phyloP scores from a whole-genome alignment of 30 jellyfish, hydroid and myxozoan genomes.

The Mastigias papua region DNA sequence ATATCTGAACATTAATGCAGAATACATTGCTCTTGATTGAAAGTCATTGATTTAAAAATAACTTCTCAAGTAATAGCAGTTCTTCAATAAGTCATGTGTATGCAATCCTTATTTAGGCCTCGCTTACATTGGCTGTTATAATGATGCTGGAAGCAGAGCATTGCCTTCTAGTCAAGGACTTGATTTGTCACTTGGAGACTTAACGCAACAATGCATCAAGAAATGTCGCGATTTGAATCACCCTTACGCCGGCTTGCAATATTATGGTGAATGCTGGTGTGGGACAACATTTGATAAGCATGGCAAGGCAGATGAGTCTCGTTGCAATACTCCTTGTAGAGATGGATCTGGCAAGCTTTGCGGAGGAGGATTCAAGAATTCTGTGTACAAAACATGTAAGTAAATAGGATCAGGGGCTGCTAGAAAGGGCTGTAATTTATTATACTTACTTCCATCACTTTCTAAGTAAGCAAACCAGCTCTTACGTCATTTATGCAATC shows the following conservation, averaged over 20 bases:
- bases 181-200: neutral
- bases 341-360: slow-evolving; percentile 8
- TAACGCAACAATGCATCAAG: slow-evolving; percentile 6
- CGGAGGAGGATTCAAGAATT: slow-evolving; percentile 32
- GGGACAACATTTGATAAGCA: slow-evolving; percentile 1
- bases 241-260: slow-evolving; percentile 43
- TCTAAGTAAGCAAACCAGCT: too few relatives aligned
- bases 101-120: neutral
- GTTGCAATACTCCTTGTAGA: neutral
- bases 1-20: neutral
- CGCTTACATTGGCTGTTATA: slow-evolving; percentile 27
- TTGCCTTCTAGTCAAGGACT: neutral
- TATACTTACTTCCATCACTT: too few relatives aligned
- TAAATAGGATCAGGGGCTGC: too few relatives aligned
- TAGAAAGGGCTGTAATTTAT: too few relatives aligned
- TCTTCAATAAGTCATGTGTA: neutral
- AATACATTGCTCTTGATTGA: neutral
- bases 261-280: slow-evolving; percentile 1
- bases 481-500: too few relatives aligned
- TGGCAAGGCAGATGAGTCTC: neutral
- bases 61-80: neutral
- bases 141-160: slow-evolving; percentile 2
- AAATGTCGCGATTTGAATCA: neutral
- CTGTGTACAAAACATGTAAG: slow-evolving; percentile 39
- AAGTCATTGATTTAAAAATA: neutral